phyloP scores from a whole-genome alignment of 2,888 invertebrate genomes.

The Nomada ferruginata region DNA sequence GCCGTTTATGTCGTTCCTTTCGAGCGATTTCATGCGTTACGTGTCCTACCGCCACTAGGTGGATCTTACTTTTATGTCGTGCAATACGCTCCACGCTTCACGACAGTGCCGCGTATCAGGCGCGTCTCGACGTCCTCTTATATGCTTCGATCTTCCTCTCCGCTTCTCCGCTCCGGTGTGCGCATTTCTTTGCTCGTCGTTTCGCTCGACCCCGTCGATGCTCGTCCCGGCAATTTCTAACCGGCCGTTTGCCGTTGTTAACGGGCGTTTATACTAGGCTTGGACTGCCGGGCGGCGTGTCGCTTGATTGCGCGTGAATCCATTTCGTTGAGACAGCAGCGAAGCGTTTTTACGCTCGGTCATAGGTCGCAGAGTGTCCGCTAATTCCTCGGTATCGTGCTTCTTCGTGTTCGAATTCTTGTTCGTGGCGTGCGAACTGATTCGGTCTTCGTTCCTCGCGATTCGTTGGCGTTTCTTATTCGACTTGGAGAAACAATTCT shows the following conservation, averaged over 20 bases:
- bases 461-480: not conserved
- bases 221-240: conserved; percentile 11
- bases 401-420: not conserved
- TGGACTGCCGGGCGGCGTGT: conserved; percentile 58
- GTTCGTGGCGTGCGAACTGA: no score
- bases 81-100: conserved; percentile 66
- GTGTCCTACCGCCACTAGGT: conserved; percentile 50
- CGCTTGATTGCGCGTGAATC: conserved; percentile 67
- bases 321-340: conserved; percentile 49
- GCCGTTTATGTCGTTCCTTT: conserved; percentile 69
- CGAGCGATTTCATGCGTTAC: conserved; percentile 71
- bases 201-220: not conserved
- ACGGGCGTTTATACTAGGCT: conserved; percentile 50
- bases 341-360: conserved; percentile 59
- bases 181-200: not conserved
- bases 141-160: conserved; percentile 28
- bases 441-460: not conserved
- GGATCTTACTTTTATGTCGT: conserved; percentile 64
- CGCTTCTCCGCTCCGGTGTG: not conserved
- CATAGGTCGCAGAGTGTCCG: conserved; percentile 27
- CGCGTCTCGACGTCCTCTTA: conserved; percentile 48
- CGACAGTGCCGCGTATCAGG: conserved; percentile 66
- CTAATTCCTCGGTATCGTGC: conserved; percentile 50
- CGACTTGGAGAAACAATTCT: no score
- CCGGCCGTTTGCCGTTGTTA: conserved; percentile 53